These are phyloP conservation scores for Gymnoscelis rufifasciata DNA, from an alignment of 2,888 invertebrate genomes.

Conservation along the genomic window DNA sequence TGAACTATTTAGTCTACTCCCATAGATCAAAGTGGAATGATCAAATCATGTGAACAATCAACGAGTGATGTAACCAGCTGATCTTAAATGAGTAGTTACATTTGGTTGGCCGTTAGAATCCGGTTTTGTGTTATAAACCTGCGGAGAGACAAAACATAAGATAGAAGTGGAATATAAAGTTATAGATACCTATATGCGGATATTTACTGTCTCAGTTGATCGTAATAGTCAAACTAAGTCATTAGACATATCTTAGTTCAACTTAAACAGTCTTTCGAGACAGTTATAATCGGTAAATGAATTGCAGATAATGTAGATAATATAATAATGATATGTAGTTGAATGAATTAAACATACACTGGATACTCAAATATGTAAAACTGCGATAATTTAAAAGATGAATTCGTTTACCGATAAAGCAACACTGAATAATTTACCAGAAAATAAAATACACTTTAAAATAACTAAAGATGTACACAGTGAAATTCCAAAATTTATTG, in stretches of 20 bases:
- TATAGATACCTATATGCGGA: constrained; percentile 45
- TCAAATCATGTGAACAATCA: constrained; percentile 66
- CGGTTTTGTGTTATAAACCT: constrained; percentile 80
- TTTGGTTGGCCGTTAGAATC: constrained; percentile 79
- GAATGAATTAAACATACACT: no score
- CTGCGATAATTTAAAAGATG: neutral
- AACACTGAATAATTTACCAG: constrained; percentile 51
- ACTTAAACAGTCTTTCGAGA: neutral
- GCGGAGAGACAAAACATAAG: constrained; percentile 75
- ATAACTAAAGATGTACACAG: constrained; percentile 23
- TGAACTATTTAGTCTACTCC: constrained; percentile 63
- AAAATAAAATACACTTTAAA: constrained; percentile 38
- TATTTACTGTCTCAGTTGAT: constrained; percentile 30
- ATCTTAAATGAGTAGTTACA: constrained; percentile 76
- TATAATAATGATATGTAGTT: no score
- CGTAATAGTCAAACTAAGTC: neutral
- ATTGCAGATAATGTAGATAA: neutral
- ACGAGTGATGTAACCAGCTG: constrained; percentile 72
- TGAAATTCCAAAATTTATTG: constrained; percentile 16
- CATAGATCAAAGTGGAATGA: constrained; percentile 73
- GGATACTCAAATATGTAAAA: neutral
- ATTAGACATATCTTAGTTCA: neutral
- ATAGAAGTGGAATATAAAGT: constrained; percentile 66
- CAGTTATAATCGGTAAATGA: constrained; percentile 1
- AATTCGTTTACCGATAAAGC: constrained; percentile 61